Conservation (phyloP, 2,113 vertebrate species). For the Heptranchias perlo region DNA sequence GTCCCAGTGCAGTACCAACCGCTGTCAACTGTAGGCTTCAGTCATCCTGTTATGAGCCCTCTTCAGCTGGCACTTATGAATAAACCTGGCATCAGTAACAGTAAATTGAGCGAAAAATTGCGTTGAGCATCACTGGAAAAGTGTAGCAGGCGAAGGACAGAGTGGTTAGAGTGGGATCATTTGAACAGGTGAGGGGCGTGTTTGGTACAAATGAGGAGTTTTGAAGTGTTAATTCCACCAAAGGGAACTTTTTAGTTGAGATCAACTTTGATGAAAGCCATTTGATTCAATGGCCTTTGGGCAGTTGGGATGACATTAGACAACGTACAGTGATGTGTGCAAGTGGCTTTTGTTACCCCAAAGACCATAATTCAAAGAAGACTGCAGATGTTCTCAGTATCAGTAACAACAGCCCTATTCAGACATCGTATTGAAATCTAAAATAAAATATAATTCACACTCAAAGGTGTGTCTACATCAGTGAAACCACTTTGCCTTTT, state of each 20-base stretch:
- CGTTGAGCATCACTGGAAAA: not conserved
- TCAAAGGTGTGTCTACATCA: not conserved
- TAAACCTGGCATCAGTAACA: not conserved
- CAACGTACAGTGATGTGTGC: not conserved
- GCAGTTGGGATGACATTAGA: not conserved
- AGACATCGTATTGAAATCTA: not conserved
- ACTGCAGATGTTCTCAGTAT: not conserved
- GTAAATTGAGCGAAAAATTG: not conserved
- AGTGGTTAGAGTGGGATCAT: not conserved
- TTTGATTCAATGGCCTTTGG: not conserved
- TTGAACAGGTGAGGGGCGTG: not conserved
- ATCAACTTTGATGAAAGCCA: not conserved
- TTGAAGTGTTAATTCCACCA: conserved; percentile 9
- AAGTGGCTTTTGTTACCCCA: not conserved
- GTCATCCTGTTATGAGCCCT: not conserved
- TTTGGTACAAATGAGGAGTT: not conserved
- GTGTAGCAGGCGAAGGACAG: not conserved
- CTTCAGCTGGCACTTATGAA: not conserved
- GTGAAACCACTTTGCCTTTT: not conserved
- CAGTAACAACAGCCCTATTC: not conserved
- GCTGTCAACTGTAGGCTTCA: not conserved
- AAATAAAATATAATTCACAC: conserved; percentile 21
- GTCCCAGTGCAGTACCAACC: not conserved
- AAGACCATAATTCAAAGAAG: not conserved
- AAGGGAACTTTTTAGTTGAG: not conserved